phyloP scores from a whole-genome alignment of 1,140 invertebrate species.

The Metopolophium dirhodum region DNA sequence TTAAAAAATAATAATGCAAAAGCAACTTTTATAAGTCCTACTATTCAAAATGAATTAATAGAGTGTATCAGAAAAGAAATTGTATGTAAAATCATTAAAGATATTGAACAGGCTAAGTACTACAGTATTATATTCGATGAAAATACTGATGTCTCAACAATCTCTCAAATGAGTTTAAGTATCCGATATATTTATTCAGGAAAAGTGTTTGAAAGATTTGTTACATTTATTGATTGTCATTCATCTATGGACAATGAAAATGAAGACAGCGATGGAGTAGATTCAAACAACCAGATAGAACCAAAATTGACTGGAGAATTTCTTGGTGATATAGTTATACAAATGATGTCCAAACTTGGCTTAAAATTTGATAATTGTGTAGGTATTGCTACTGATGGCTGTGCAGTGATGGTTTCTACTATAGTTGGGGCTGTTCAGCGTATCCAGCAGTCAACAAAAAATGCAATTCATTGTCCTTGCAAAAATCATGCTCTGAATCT shows the following conservation, averaged over 20 bases:
- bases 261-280: background rate
- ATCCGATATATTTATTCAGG: conserved; percentile 59
- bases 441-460: background rate
- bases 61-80: conserved; percentile 61
- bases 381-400: conserved; percentile 43
- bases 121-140: conserved; percentile 61
- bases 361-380: conserved; percentile 17
- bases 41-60: conserved; percentile 62
- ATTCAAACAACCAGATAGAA: conserved; percentile 29
- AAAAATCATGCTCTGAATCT: conserved; percentile 10
- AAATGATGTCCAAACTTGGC: background rate
- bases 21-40: conserved; percentile 61
- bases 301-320: conserved; percentile 38
- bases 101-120: conserved; percentile 59
- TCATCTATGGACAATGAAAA: background rate
- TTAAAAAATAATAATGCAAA: conserved; percentile 59
- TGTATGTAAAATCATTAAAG: conserved; percentile 58
- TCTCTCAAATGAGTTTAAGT: conserved; percentile 60
- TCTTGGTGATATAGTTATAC: conserved; percentile 25
- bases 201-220: conserved; percentile 2
- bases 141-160: conserved; percentile 61
- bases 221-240: conserved; percentile 53
- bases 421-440: conserved; percentile 13
- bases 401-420: conserved; percentile 38
- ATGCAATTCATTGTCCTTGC: conserved; percentile 38